A percentile compares a stretch with the other conserved stretches of the same genome.
Conservation (phyloP, 2,888 invertebrate species). For the Sturmia bella region DNA sequence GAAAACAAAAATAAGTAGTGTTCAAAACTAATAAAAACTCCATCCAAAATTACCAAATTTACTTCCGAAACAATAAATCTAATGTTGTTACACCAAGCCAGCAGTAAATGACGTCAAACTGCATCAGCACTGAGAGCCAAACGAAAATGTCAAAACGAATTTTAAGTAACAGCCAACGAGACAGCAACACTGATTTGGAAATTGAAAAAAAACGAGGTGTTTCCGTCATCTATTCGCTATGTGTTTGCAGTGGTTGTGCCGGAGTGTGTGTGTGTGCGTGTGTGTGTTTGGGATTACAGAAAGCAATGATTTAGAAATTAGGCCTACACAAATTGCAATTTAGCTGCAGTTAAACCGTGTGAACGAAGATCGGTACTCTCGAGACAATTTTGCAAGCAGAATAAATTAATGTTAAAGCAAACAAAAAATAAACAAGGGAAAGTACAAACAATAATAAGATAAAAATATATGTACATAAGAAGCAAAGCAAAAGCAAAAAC, state of each 20-base stretch:
- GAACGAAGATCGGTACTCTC: conserved; percentile 23
- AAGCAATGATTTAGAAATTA: conserved; percentile 29
- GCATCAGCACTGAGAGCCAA: conserved; percentile 16
- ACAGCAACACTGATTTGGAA: conserved; percentile 42
- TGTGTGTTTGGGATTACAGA: neutral
- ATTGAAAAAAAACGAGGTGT: conserved; percentile 63
- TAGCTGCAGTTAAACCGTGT: conserved; percentile 20
- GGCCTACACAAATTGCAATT: conserved; percentile 67
- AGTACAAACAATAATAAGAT: neutral
- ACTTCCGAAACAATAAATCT: conserved; percentile 68
- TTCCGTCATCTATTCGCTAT: conserved; percentile 63
- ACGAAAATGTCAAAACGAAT: conserved; percentile 36
- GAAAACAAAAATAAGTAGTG: conserved; percentile 29
- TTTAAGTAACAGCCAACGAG: conserved; percentile 21
- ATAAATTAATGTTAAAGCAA: conserved; percentile 25
- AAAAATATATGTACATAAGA: neutral
- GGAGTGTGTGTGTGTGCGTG: no score
- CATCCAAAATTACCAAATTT: conserved; percentile 53
- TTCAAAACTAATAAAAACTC: conserved; percentile 28
- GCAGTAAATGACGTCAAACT: conserved; percentile 3
- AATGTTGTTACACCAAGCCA: conserved; percentile 2
- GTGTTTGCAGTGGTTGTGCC: conserved; percentile 29
- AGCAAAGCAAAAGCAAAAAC: neutral
- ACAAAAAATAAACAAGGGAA: conserved; percentile 23
- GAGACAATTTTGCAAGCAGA: conserved; percentile 17